Evolutionary conservation across 2,888 invertebrate genomes (phyloP).

Genomic region (Chrysolina oricalcia): DNA sequence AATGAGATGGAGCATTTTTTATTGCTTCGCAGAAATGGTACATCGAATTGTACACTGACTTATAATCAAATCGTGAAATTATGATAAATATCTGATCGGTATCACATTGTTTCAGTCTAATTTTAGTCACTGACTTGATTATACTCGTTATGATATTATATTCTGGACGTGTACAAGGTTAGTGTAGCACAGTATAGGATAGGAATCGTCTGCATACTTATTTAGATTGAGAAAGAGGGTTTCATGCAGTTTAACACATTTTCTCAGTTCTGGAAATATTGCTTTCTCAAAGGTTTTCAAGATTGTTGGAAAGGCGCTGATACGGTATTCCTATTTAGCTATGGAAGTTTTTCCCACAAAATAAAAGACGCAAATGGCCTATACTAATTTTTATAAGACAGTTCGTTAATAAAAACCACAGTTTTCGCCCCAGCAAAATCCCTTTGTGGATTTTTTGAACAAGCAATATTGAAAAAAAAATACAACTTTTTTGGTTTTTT

Average conservation of each 20-base stretch:
- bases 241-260: background rate
- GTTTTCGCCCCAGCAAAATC: no score
- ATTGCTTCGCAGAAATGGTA: slow-evolving; percentile 7
- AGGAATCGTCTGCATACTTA: slow-evolving; percentile 10
- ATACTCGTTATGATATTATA: background rate
- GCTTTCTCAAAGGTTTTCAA: no score
- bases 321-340: no score
- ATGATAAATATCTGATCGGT: slow-evolving; percentile 12
- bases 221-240: background rate
- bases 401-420: no score
- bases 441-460: no score
- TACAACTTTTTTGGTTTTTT: no score
- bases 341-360: no score
- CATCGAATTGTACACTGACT: background rate
- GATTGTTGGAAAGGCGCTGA: no score
- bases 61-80: slow-evolving; percentile 15
- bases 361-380: no score
- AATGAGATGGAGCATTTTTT: slow-evolving; percentile 17
- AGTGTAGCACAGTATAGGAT: slow-evolving; percentile 13
- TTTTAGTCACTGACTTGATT: slow-evolving; percentile 14
- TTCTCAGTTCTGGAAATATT: no score
- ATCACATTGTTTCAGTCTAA: slow-evolving; percentile 4
- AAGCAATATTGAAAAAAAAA: no score
- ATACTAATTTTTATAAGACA: no score
- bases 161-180: slow-evolving; percentile 13